Percentiles rank a stretch among this genome's conserved stretches.
Conservation (phyloP, 2,113 vertebrate species). For the Podocnemis expansa region DNA sequence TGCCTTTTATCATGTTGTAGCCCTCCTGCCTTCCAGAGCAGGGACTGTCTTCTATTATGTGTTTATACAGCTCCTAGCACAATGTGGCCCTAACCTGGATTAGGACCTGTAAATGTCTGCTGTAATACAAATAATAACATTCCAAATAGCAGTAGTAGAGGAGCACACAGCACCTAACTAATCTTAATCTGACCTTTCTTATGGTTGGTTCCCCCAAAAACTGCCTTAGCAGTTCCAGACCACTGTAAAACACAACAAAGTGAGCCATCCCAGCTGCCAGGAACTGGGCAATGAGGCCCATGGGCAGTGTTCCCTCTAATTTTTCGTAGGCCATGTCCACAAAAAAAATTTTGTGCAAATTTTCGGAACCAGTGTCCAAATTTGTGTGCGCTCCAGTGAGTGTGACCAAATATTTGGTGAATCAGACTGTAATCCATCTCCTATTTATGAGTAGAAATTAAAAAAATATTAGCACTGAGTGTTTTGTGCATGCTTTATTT, state of each 20-base stretch:
- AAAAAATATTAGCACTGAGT: no score
- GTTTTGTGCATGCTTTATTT: no score
- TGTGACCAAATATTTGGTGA: no score
- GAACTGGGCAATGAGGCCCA: neutral
- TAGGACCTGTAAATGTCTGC: neutral
- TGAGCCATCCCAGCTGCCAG: neutral
- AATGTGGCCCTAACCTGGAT: neutral
- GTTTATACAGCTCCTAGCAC: neutral
- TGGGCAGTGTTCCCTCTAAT: no score
- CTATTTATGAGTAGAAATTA: no score
- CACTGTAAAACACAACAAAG: neutral
- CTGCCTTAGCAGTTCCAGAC: neutral
- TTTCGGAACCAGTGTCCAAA: no score
- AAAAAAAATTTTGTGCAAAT: no score
- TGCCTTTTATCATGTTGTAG: conserved; percentile 19
- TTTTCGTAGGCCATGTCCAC: no score
- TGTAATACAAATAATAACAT: conserved; percentile 39
- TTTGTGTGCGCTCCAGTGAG: no score
- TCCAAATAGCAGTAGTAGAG: neutral
- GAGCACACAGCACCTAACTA: neutral
- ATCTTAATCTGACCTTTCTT: neutral
- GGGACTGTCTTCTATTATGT: neutral
- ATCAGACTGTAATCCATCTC: no score
- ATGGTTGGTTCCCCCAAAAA: neutral
- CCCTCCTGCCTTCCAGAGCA: neutral